A percentile compares a stretch with the other conserved stretches of the same genome.
Evolutionary conservation across 2,888 invertebrate genomes (phyloP).

Genomic region (Spisula subtruncata): DNA sequence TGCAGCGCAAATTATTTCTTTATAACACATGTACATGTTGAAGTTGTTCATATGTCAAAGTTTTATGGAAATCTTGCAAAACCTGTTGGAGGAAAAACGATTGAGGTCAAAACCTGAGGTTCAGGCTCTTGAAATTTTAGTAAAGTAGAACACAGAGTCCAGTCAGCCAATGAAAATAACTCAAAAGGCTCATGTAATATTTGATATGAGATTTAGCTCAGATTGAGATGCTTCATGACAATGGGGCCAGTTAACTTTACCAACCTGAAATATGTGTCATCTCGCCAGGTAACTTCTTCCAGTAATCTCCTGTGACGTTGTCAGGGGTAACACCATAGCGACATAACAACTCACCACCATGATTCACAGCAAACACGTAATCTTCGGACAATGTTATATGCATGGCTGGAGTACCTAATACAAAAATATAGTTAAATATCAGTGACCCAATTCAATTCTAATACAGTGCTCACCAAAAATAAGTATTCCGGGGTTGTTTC

Average conservation of each 20-base stretch:
- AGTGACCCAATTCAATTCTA: neutral
- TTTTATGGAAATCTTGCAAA: no score
- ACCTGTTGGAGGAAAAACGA: no score
- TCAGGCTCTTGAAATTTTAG: no score
- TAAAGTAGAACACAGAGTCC: no score
- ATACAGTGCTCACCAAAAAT: no score
- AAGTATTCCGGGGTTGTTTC: no score
- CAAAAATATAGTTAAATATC: neutral
- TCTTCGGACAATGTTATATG: slow-evolving; percentile 87
- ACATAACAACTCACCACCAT: slow-evolving; percentile 82
- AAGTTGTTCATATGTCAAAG: no score
- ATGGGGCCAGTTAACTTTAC: neutral
- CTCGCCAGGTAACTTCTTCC: slow-evolving; percentile 86
- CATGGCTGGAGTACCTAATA: slow-evolving; percentile 87
- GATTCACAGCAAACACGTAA: slow-evolving; percentile 85
- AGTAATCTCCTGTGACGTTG: slow-evolving; percentile 85
- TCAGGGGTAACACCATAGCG: slow-evolving; percentile 82
- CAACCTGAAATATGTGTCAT: slow-evolving; percentile 83
- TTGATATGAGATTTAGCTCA: no score
- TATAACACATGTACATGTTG: no score
- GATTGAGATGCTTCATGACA: neutral
- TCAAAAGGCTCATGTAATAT: no score
- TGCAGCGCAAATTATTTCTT: neutral
- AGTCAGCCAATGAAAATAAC: no score
- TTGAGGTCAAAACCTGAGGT: no score